These are phyloP conservation scores for Aplodontia rufa DNA, from an alignment of 2,113 vertebrate genomes.

Conservation along the genomic window DNA sequence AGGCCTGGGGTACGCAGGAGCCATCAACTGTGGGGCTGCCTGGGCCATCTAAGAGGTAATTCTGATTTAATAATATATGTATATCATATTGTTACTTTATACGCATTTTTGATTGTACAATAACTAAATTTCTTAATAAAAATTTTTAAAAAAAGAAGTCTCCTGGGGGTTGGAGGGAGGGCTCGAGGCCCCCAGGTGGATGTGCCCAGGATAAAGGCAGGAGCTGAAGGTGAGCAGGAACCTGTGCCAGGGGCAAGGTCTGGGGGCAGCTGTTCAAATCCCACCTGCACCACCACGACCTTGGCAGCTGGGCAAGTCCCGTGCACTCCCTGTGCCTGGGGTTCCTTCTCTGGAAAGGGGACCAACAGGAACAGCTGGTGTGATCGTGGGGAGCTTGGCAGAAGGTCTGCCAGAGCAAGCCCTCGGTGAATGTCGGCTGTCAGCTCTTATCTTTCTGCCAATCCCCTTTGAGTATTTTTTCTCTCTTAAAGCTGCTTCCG, in stretches of 20 bases:
- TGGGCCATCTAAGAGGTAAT: no score
- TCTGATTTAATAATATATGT: no score
- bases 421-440: neutral
- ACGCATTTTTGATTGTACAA: no score
- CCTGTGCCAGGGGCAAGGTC: neutral
- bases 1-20: no score
- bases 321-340: neutral
- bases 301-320: neutral
- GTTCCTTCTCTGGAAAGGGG: neutral
- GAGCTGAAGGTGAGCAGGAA: neutral
- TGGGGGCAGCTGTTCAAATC: neutral
- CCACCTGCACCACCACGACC: neutral
- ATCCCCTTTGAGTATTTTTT: neutral
- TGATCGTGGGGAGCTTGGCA: neutral
- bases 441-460: neutral
- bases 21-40: neutral
- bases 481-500: neutral
- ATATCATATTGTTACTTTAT: no score
- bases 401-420: neutral
- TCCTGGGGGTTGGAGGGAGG: neutral
- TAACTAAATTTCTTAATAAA: no score
- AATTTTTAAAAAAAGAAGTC: no score
- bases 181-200: neutral
- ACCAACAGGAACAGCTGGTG: no score
- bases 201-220: neutral